phyloP scores from a whole-genome alignment of 30 jellyfish, hydroid and myxozoan genomes.

The Aurelia sp. region DNA sequence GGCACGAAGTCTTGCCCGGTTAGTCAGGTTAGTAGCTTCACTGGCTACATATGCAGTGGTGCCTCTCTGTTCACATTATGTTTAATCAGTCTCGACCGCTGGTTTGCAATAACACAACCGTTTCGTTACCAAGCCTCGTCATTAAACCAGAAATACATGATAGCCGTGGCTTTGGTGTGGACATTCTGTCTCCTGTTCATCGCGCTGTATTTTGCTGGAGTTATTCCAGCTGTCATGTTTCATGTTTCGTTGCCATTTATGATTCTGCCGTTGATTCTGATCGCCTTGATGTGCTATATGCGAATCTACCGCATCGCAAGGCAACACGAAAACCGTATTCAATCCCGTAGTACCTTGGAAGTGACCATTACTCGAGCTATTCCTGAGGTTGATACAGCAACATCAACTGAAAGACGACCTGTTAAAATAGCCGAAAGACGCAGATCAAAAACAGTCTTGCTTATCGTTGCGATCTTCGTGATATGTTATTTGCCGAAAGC shows the following conservation, averaged over 20 bases:
- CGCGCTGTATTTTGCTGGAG: background rate
- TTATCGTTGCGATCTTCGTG: slow-evolving; percentile 3
- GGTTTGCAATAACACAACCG: slow-evolving; percentile 21
- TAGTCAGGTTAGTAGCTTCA: background rate
- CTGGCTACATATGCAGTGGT: slow-evolving; percentile 23
- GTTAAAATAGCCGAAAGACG: background rate
- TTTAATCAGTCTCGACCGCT: slow-evolving; percentile 28
- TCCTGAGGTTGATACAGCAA: background rate
- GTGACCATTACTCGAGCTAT: background rate
- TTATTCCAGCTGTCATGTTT: background rate
- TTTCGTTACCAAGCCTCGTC: slow-evolving; percentile 2
- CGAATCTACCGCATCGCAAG: slow-evolving; percentile 24
- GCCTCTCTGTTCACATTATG: slow-evolving; percentile 3
- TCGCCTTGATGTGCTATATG: slow-evolving; percentile 15
- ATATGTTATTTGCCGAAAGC: slow-evolving; percentile 17
- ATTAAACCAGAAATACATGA: background rate
- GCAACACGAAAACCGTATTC: slow-evolving; percentile 16
- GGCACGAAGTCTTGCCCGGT: background rate
- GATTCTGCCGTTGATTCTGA: background rate
- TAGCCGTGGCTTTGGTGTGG: background rate
- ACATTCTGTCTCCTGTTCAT: background rate
- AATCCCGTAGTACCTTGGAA: background rate
- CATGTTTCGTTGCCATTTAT: slow-evolving; percentile 2
- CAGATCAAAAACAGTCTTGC: slow-evolving; percentile 19
- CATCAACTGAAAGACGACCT: background rate